Percentiles rank a stretch among this genome's conserved stretches.
Evolutionary conservation across 2,888 invertebrate genomes (phyloP).

Genomic region (Acleris literana): DNA sequence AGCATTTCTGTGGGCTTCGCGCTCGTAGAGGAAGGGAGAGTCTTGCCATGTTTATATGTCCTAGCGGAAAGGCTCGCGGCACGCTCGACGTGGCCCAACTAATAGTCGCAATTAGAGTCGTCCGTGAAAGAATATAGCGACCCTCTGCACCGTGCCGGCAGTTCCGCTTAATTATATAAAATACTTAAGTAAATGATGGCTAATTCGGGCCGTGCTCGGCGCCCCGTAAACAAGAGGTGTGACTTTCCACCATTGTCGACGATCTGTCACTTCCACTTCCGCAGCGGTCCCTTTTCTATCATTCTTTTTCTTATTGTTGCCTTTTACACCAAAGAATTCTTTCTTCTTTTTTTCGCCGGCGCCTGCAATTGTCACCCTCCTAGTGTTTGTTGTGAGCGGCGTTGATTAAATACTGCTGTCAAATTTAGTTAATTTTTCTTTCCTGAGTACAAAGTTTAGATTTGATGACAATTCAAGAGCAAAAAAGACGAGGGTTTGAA

Average conservation of each 20-base stretch:
- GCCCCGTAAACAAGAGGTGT: constrained; percentile 81
- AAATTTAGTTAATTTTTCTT: constrained; percentile 71
- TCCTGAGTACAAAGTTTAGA: constrained; percentile 51
- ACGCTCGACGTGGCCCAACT: constrained; percentile 46
- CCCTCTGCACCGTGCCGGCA: constrained; percentile 72
- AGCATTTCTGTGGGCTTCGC: constrained; percentile 35
- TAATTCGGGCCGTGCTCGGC: constrained; percentile 69
- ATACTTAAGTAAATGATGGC: constrained; percentile 83
- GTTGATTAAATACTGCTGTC: constrained; percentile 78
- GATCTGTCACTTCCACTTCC: constrained; percentile 83
- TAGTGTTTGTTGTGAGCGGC: constrained; percentile 71
- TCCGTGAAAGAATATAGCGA: constrained; percentile 69
- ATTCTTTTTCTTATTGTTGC: constrained; percentile 79
- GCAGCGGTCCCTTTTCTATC: constrained; percentile 62
- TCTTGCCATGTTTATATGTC: constrained; percentile 27
- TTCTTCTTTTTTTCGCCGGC: constrained; percentile 65
- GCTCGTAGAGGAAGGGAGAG: constrained; percentile 16
- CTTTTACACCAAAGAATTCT: constrained; percentile 75
- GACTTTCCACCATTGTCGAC: constrained; percentile 80
- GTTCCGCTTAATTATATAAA: constrained; percentile 80
- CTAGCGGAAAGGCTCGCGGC: constrained; percentile 20
- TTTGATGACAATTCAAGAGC: constrained; percentile 38
- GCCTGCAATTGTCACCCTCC: constrained; percentile 80
- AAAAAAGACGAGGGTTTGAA: constrained; percentile 39
- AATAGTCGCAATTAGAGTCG: constrained; percentile 64